Evolutionary conservation across 2,888 invertebrate genomes (phyloP), one percentile per base, ranked within the genome.

Genomic region (Aleiodes alternator): DNA sequence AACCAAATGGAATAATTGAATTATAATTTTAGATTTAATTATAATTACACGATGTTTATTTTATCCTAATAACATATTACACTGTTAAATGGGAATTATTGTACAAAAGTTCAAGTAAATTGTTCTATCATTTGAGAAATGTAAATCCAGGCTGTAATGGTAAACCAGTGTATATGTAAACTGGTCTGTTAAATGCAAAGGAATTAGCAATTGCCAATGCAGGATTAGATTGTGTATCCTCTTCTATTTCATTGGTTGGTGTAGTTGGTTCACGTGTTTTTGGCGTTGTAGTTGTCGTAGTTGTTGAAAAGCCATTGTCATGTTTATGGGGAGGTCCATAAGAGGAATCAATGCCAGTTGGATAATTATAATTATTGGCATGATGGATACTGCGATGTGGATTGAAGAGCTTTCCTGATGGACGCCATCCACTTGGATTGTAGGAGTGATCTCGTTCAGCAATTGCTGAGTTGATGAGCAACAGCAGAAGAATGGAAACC

Each of bases 181-280:
- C 84, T 0, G 89, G 89, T 69, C 86, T 83, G 78, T 88, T 88
- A 76, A 89, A 88, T 11, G 87, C 88, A 77, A 88, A 89, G 8
- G 89, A 88, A 79, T 89, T 89, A 14, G 89, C 89, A 34, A 89
- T 82, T 55, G 89, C 89, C 8, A 89, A 76, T 0, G 87, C 86
- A 0, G 88, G 88, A 76, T 83, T 85, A 56, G 81, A 64, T 61
- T 86, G 84, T 70, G 85, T 84, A 68, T 84, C 83, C 51, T 68
- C 31, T 8, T 51, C 7, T 23, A 51, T 51, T 68, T 68, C 51
- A 29, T 78, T 71, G 57, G 70, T 75, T 50, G 74, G 78, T 61
- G 82, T 82, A 38, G 80, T 82, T 16, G 78, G 77, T 50, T 87
- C 86, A 61, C 83, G 80, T 81, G 79, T 85, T 64, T 80, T 83